Base-by-base conservation (phyloP, 2,888 invertebrate species). In the Erebia ligea region DNA sequence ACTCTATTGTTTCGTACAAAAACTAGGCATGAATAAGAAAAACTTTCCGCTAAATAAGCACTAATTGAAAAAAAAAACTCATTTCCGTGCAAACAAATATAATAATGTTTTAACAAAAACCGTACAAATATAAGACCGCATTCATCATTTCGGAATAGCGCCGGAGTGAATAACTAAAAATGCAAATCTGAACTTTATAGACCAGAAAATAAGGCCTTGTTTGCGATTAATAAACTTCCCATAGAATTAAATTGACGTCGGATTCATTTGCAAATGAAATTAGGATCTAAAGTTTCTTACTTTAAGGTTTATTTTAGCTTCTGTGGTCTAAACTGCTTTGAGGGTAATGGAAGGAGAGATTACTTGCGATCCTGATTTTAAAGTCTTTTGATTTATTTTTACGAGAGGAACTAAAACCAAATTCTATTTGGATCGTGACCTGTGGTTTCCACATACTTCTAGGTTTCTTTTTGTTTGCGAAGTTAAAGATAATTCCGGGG, bases 361-460 rank as follows among this genome's bases (percentile, higher is more conserved):
- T 86, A 84, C 81, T 79, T 75, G 76, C 76, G 82, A 83, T 85
- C 83, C 83, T 80, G 83, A 84, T 84, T 89, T 88, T 86, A 84
- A 87, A 88, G 82, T 82, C 83, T 77, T 82, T 81, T 85, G 82
- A 86, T 87, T 90, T 90, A 86, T 88, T 90, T 88, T 87, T 86
- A 85, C 82, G 84, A 83, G 81, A 79, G 74, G 78, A 83, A 84
- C 83, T 85, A 81, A 83, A 84, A 77, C 78, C 73, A 73, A 80
- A 82, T 82, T 82, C 78, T 82, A 80, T 81, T 81, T 81, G 76
- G 80, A 75, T 79, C 75, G 77, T 75, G 77, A 79, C 78, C 74
- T 75, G 77, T 61, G 73, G 76, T 73, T 75, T 69, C 56, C 70
- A 73, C 71, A 75, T 68, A 65, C 69, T 69, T 75, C 58, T 54